Evolutionary conservation across 2,113 vertebrate species (phyloP).

Genomic region (Hepsetus odoe): DNA sequence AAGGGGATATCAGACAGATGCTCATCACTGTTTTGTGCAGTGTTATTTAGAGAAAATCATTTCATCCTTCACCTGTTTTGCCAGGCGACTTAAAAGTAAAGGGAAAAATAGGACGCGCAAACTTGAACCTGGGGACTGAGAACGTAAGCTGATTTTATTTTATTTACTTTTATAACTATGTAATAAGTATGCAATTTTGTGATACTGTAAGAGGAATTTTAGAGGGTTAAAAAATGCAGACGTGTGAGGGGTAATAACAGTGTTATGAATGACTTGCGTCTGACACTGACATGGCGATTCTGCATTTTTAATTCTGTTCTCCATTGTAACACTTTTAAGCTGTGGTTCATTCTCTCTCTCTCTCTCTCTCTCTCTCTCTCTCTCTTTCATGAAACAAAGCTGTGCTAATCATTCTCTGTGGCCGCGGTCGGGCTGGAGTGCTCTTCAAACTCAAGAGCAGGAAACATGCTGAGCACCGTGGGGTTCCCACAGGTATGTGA

Average conservation of each 20-base stretch:
- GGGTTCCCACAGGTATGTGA: conserved; percentile 64
- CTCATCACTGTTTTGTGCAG: no score
- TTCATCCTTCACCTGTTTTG: no score
- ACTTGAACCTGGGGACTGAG: background rate
- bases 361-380: conserved; percentile 29
- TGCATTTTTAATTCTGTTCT: conserved; percentile 19
- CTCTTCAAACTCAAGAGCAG: conserved; percentile 74
- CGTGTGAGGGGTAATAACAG: background rate
- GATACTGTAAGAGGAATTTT: background rate
- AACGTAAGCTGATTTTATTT: no score
- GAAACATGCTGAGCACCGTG: conserved; percentile 59
- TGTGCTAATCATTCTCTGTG: conserved; percentile 66
- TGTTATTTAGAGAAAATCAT: no score
- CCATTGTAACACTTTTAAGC: conserved; percentile 1
- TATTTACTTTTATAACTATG: background rate
- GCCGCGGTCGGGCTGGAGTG: conserved; percentile 63
- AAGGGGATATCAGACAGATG: no score
- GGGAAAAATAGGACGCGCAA: no score
- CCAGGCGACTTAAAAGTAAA: no score
- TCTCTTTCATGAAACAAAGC: conserved; percentile 53
- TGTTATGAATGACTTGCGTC: background rate
- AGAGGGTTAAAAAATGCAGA: background rate
- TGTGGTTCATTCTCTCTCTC: background rate
- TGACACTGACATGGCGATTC: background rate
- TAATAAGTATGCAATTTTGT: background rate